Base-by-base conservation (phyloP, 2,797 vertebrate genomes). In the Darevskia mixta region DNA sequence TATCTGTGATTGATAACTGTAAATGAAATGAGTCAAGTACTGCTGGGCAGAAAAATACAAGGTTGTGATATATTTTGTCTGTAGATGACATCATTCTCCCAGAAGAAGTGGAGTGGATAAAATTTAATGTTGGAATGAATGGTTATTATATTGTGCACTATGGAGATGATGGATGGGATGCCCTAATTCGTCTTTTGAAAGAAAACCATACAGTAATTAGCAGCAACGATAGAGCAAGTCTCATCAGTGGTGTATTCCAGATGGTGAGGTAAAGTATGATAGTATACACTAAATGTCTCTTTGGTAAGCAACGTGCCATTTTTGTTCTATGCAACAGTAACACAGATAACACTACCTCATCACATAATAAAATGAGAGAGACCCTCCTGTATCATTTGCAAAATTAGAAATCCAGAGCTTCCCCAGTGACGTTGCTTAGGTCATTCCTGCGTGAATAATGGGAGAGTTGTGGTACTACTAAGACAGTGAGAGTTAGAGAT, bases 101-200 rank as follows among this genome's bases (percentile, higher is more conserved):
- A 0, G 96, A 98, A 95, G 97, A 98, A 92, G 98, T 97, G 88
- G 97, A 97, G 69, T 99, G 98, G 98, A 96, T 99, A 93, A 99
- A 99, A 95, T 98, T 99, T 90, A 99, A 98, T 0, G 97, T 98
- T 89, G 97, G 98, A 88, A 98, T 98, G 98, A 98, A 96, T 6
- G 98, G 98, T 61, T 99, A 98, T 95, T 99, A 99, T 96, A 98
- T 99, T 84, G 98, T 99, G 5, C 98, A 99, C 94, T 99, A 99
- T 0, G 97, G 97, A 88, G 96, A 91, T 29, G 94, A 96, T 0
- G 98, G 98, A 9, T 99, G 98, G 98, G 95, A 97, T 90, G 94
- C 96, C 55, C 88, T 99, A 49, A 98, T 96, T 87, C 91, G 78
- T 29, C 96, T 99, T 83, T 96, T 99, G 90, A 97, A 95, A 72